Evolutionary conservation across 2,888 invertebrate genomes (phyloP).

Genomic region (Dasysyrphus albostriatus): DNA sequence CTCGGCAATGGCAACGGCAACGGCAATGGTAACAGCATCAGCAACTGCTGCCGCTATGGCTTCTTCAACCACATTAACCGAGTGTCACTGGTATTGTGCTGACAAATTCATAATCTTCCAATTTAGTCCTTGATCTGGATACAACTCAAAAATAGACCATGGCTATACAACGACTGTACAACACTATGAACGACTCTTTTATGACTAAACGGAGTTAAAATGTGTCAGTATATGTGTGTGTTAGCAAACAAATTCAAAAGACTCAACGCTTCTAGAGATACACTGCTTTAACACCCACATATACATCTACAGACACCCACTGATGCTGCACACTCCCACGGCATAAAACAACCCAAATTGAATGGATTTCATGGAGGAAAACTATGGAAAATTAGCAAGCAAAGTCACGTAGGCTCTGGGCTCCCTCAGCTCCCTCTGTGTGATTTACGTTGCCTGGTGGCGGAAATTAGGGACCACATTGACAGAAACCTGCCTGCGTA

Average conservation of each 20-base stretch:
- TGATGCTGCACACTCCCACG: not conserved
- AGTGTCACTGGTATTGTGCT: slow-evolving; percentile 72
- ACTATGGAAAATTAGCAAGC: slow-evolving; percentile 68
- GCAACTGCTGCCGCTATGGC: slow-evolving; percentile 30
- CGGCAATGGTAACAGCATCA: not conserved
- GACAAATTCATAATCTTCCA: slow-evolving; percentile 76
- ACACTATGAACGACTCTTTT: slow-evolving; percentile 11
- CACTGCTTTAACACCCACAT: not conserved
- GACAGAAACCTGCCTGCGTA: slow-evolving; percentile 42
- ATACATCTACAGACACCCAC: not conserved
- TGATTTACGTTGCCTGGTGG: slow-evolving; percentile 71
- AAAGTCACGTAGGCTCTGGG: slow-evolving; percentile 63
- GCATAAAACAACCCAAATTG: slow-evolving; percentile 26
- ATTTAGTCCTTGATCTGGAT: slow-evolving; percentile 76
- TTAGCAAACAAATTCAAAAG: slow-evolving; percentile 54
- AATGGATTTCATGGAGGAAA: slow-evolving; percentile 47
- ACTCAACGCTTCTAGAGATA: slow-evolving; percentile 31
- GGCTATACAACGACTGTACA: slow-evolving; percentile 22
- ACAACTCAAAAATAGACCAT: slow-evolving; percentile 69
- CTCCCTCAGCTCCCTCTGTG: slow-evolving; percentile 42
- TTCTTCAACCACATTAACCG: slow-evolving; percentile 66
- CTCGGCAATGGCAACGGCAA: slow-evolving; percentile 16
- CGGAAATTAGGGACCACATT: slow-evolving; percentile 69
- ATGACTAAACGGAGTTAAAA: slow-evolving; percentile 16
- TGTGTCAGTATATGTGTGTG: slow-evolving; percentile 14